phyloP scores from a whole-genome alignment of 2,888 invertebrate species.

The Torymus auratus region DNA sequence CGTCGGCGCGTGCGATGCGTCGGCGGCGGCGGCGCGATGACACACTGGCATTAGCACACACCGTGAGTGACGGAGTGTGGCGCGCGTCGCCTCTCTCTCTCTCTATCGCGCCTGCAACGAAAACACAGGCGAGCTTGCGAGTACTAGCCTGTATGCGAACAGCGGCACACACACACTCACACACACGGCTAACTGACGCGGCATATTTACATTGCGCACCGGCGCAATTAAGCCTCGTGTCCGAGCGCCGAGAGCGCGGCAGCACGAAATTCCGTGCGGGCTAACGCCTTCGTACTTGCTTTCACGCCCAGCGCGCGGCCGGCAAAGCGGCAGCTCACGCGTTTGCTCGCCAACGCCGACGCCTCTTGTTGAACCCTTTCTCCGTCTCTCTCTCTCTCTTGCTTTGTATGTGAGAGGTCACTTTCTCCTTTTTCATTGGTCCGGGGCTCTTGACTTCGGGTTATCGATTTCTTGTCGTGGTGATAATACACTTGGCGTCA shows the following conservation, averaged over 20 bases:
- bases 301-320: slow-evolving; percentile 62
- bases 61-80: slow-evolving; percentile 69
- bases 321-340: slow-evolving; percentile 27
- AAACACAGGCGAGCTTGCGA: slow-evolving; percentile 9
- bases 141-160: slow-evolving; percentile 63
- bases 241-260: slow-evolving; percentile 64
- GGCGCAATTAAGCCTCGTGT: slow-evolving; percentile 75
- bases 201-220: slow-evolving; percentile 75
- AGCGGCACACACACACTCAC: slow-evolving; percentile 43
- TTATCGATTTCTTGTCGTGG: too few relatives aligned
- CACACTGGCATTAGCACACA: slow-evolving; percentile 64
- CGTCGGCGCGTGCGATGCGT: background rate
- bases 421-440: too few relatives aligned
- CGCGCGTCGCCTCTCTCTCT: slow-evolving; percentile 63
- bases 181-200: slow-evolving; percentile 70
- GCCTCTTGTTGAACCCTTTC: background rate
- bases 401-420: too few relatives aligned
- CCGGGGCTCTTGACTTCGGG: too few relatives aligned
- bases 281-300: slow-evolving; percentile 67
- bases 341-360: background rate
- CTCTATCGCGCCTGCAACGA: slow-evolving; percentile 60
- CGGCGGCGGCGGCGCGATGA: slow-evolving; percentile 40
- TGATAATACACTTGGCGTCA: too few relatives aligned
- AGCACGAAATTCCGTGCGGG: slow-evolving; percentile 69
- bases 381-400: too few relatives aligned